Base-by-base conservation (phyloP, 2,797 vertebrate genomes). In the Sebastes itinus region DNA sequence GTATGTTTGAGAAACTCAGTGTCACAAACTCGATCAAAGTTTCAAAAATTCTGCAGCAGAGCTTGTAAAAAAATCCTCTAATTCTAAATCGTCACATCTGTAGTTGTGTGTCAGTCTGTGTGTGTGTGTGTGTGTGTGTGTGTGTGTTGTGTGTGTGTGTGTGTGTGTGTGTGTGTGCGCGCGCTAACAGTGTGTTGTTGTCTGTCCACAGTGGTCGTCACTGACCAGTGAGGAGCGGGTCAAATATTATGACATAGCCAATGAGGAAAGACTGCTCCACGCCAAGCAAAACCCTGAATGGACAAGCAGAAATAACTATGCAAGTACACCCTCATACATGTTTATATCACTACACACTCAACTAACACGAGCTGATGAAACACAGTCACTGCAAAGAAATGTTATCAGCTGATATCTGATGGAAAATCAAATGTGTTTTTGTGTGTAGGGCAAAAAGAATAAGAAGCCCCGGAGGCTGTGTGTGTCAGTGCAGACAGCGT, bases 161-260 rank as follows among this genome's bases (percentile, higher is more conserved):
- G 54, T 55, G 22, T 56, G 55, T 59, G 67, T n/a, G 14, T 42
- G 61, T 13, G 18, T 11, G 68, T 42, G 22, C 3, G 16, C 14
- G 32, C 6, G 22, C 33, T 59, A 12, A 71, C 25, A 30, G 27
- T 32, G 38, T 72, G 27, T 18, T 32, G 13, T 30, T 3, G 7
- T 76, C 64, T 60, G 14, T 60, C 35, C 35, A 49, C 63, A 80
- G 78, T 80, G 78, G 78, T 30, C 8, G 2, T 13, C 4, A 5
- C 16, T 80, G 63, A 30, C 46, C 0, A 42, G 13, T 0, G 42
- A 80, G n/a, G 30, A 80, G 20, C 7, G 68, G 14, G 23, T 14
- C 7, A 68, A 25, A 42, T 74, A 68, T 25, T 55, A 11, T 1
- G 14, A 62, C 3, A 14, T 68, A 7, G 69, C 77, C 11, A 2